A percentile compares a stretch with the other conserved stretches of the same genome.
phyloP scores from a whole-genome alignment of 2,888 invertebrate species.

The Limnephilus lunatus region DNA sequence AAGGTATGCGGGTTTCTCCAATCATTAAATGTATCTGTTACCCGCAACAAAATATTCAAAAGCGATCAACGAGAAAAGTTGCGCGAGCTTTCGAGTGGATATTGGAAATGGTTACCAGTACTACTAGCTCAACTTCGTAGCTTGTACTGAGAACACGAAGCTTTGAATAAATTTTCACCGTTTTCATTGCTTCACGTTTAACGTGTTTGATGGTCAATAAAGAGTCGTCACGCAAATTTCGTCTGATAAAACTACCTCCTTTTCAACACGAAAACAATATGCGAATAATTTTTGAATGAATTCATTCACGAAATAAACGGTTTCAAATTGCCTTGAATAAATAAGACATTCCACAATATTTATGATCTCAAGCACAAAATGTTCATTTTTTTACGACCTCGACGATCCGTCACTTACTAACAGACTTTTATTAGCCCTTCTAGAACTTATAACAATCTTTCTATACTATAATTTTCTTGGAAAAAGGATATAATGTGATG shows the following conservation, averaged over 20 bases:
- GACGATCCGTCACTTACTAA: background rate
- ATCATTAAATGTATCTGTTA: constrained; percentile 2
- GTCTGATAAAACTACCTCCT: background rate
- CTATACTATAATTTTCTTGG: too few species aligned
- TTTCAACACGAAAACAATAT: background rate
- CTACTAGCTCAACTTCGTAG: background rate
- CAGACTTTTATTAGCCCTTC: too few species aligned
- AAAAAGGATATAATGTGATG: too few species aligned
- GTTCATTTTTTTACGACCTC: background rate
- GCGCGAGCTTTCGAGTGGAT: background rate
- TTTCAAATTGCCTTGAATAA: background rate
- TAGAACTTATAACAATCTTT: too few species aligned
- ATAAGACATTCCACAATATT: background rate
- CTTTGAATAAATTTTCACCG: background rate
- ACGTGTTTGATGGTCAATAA: constrained; percentile 2
- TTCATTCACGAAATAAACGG: background rate
- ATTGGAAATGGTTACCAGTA: background rate
- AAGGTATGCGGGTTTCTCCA: background rate
- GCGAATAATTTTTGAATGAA: background rate
- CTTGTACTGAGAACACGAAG: background rate
- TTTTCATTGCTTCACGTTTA: background rate
- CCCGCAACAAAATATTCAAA: background rate
- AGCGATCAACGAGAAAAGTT: background rate
- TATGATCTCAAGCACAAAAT: background rate
- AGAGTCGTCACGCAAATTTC: constrained; percentile 2